Evolutionary conservation across 2,888 invertebrate species (phyloP), one percentile per base, ranked within the genome.

Genomic region (Chrysolina americana): DNA sequence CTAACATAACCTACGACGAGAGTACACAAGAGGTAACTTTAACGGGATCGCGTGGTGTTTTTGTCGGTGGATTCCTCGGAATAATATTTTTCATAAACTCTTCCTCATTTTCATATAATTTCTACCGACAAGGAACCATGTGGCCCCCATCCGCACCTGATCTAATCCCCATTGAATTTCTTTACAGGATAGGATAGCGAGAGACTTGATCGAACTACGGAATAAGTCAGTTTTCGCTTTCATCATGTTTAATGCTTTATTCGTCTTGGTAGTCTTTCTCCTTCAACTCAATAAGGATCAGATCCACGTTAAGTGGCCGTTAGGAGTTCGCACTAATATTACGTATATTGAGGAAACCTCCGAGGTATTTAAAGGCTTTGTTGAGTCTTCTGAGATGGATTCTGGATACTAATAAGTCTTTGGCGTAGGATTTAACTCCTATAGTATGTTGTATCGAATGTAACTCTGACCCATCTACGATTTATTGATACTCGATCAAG

Each of bases 201-300:
- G 91, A 86, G 97, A 98, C 89, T 92, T 99, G 89, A 93, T 96
- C 88, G 98, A 98, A 88, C 93, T 98, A 87, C 92, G 98, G 87
- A 98, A 98, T 93, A 97, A 98, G 90, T 96, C 96, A 86, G 97
- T 97, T 87, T 97, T 98, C 90, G 96, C 96, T 88, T 98, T 98
- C 94, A 95, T 98, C 91, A 98, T 99, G 98, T 95, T 98, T 92
- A 99, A 99, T 93, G 96, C 98, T 89, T 94, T 99, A 88, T 99
- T 98, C 94, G 97, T 98, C 89, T 94, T 99, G 91, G 96, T 98
- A 90, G 98, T 99, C 88, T 97, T 99, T 91, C 95, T 99, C 90
- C 95, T 99, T 89, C 98, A 99, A 94, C 93, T 98, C 90, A 98
- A 98, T 92, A 98, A 98, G 94, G 97, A 98, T 92, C 96, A 96